Evolutionary conservation across 2,888 invertebrate genomes (phyloP).

Genomic region (Formica aserva): DNA sequence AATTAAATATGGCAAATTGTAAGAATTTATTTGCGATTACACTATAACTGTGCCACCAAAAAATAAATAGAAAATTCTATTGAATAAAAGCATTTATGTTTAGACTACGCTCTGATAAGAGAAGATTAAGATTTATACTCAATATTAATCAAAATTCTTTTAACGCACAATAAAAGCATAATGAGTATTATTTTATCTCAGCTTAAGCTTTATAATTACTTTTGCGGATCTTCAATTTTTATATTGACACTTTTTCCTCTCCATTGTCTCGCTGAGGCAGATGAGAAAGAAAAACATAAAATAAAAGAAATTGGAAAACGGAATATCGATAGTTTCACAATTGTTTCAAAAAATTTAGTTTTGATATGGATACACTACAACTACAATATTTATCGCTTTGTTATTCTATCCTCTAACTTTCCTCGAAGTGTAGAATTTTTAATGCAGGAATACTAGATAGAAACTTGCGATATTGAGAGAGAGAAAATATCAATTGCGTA

Average conservation of each 20-base stretch:
- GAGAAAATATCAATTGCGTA: constrained; percentile 19
- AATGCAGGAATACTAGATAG: not conserved
- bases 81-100: not conserved
- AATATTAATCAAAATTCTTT: not conserved
- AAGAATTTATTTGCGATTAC: constrained; percentile 50
- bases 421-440: constrained; percentile 15
- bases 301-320: not conserved
- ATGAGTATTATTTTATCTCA: not conserved
- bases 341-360: not conserved
- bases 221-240: not conserved
- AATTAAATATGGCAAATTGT: constrained; percentile 38
- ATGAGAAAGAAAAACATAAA: not conserved
- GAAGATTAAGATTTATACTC: not conserved
- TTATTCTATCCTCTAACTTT: not conserved
- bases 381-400: not conserved
- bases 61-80: not conserved
- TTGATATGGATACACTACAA: not conserved
- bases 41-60: not conserved
- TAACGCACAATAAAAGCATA: not conserved
- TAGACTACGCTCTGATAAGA: not conserved
- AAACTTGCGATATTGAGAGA: not conserved
- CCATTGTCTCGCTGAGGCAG: not conserved
- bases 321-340: not conserved
- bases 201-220: not conserved
- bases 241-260: not conserved